phyloP scores from a whole-genome alignment of 2,113 vertebrate genomes.

The Cyprichromis sp. region DNA sequence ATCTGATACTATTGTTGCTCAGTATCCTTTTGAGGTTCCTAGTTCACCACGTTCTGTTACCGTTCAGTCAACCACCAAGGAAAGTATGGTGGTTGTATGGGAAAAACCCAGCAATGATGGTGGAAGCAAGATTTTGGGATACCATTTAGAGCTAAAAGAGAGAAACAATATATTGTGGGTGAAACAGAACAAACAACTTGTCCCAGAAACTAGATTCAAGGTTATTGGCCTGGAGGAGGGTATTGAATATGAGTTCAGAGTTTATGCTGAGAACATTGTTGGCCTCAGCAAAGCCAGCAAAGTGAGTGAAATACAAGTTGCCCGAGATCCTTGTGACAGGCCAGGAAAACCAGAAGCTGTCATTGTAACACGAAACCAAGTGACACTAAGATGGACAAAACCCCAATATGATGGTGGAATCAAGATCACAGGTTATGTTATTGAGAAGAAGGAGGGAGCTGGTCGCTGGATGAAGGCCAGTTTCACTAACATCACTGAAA shows the following conservation, averaged over 20 bases:
- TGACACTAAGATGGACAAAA: slow-evolving; percentile 92
- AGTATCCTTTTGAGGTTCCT: slow-evolving; percentile 94
- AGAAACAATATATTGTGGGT: slow-evolving; percentile 93
- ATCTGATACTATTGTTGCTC: slow-evolving; percentile 85
- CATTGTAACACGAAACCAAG: slow-evolving; percentile 87
- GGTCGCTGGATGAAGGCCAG: slow-evolving; percentile 99
- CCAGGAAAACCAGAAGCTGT: slow-evolving; percentile 91
- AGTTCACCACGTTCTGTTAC: slow-evolving; percentile 83
- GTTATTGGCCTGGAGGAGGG: slow-evolving; percentile 88
- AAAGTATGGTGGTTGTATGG: slow-evolving; percentile 92
- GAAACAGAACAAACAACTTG: slow-evolving; percentile 89
- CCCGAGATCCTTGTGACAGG: slow-evolving; percentile 92
- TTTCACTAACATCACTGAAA: slow-evolving; percentile 89
- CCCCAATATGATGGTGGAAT: slow-evolving; percentile 90
- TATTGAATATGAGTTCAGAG: slow-evolving; percentile 96
- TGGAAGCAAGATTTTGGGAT: slow-evolving; percentile 90
- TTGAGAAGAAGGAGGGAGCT: slow-evolving; percentile 89
- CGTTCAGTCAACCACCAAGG: slow-evolving; percentile 80
- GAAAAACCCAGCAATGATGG: slow-evolving; percentile 89
- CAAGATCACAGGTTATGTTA: slow-evolving; percentile 90
- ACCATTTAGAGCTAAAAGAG: slow-evolving; percentile 94
- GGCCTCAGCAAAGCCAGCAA: slow-evolving; percentile 90
- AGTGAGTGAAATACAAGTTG: slow-evolving; percentile 85
- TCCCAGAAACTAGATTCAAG: slow-evolving; percentile 89
- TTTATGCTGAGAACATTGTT: slow-evolving; percentile 95